phyloP scores from a whole-genome alignment of 2,888 invertebrate species.

The Drosophila phalerata region DNA sequence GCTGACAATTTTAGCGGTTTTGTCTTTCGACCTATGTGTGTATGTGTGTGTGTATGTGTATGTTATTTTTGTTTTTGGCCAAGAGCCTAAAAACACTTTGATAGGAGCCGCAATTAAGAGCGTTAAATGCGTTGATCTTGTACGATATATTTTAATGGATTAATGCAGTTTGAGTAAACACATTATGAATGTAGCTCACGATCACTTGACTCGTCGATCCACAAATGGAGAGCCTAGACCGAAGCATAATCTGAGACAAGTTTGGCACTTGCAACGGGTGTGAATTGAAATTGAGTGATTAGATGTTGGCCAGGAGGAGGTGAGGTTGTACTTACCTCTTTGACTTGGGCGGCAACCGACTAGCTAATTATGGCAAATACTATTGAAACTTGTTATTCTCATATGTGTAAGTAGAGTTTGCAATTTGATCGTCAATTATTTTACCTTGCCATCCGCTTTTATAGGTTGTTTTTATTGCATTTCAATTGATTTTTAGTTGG shows the following conservation, averaged over 20 bases:
- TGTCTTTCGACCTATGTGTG: not conserved
- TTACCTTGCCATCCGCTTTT: constrained; percentile 50
- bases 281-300: constrained; percentile 76
- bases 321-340: constrained; percentile 7
- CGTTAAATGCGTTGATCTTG: constrained; percentile 54
- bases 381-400: constrained; percentile 33
- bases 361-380: constrained; percentile 28
- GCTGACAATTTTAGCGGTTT: constrained; percentile 15
- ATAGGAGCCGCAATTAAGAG: constrained; percentile 43
- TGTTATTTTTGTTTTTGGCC: constrained; percentile 6
- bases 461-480: constrained; percentile 68
- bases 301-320: constrained; percentile 20
- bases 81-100: constrained; percentile 41
- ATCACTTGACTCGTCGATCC: constrained; percentile 50
- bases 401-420: not conserved
- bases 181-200: constrained; percentile 72
- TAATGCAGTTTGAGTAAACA: constrained; percentile 51
- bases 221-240: constrained; percentile 42
- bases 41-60: not conserved
- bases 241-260: constrained; percentile 23
- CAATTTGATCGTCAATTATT: constrained; percentile 43
- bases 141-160: constrained; percentile 63
- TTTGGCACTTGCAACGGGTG: constrained; percentile 57
- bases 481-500: constrained; percentile 63
- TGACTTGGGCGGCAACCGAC: constrained; percentile 17